These are phyloP conservation scores for Cynaeus angustus DNA, from an alignment of 2,888 invertebrate genomes.

Conservation along the genomic window DNA sequence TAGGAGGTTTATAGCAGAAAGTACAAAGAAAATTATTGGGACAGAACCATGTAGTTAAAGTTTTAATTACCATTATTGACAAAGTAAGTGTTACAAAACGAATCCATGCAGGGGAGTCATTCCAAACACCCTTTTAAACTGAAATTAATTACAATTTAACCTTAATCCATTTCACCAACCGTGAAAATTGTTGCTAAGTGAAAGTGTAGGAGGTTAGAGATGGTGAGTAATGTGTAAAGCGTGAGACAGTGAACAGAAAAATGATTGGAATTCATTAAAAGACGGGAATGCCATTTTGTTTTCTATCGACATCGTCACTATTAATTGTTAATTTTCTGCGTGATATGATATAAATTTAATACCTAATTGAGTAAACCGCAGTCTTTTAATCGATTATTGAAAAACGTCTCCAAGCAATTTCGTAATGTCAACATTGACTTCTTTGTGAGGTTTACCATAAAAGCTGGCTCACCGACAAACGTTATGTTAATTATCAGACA, in stretches of 20 bases:
- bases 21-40: slow-evolving; percentile 33
- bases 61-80: slow-evolving; percentile 28
- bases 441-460: slow-evolving; percentile 54
- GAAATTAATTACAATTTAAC: too few species aligned
- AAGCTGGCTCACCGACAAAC: slow-evolving; percentile 37
- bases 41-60: slow-evolving; percentile 33
- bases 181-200: slow-evolving; percentile 34
- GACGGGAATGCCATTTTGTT: slow-evolving; percentile 11
- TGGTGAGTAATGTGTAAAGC: slow-evolving; percentile 23
- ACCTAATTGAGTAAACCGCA: neutral
- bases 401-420: slow-evolving; percentile 37
- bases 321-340: slow-evolving; percentile 26
- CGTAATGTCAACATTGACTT: slow-evolving; percentile 58
- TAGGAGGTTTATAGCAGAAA: slow-evolving; percentile 26
- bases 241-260: slow-evolving; percentile 39
- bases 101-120: neutral
- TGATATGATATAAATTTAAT: slow-evolving; percentile 13
- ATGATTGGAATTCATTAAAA: slow-evolving; percentile 17
- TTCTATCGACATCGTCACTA: neutral
- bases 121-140: neutral
- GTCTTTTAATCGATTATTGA: slow-evolving; percentile 34
- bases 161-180: slow-evolving; percentile 28
- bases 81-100: slow-evolving; percentile 26
- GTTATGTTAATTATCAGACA: slow-evolving; percentile 8
- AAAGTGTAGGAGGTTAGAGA: slow-evolving; percentile 44